phyloP scores from a whole-genome alignment of 2,888 invertebrate species.

The Atethmia centrago region DNA sequence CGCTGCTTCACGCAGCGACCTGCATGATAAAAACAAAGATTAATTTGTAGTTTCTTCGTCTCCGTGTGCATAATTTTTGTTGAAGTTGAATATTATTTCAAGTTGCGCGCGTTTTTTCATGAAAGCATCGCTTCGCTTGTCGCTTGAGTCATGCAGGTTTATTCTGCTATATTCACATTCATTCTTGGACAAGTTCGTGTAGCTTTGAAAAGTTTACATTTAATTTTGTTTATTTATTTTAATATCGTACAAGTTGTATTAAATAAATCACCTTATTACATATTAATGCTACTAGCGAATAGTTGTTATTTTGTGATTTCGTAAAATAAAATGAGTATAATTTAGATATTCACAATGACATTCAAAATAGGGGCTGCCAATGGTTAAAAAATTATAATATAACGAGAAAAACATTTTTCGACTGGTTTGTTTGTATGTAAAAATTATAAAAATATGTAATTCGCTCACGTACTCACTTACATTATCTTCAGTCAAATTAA shows the following conservation, averaged over 20 bases:
- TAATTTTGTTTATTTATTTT: not conserved
- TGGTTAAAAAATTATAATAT: not conserved
- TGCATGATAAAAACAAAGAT: not conserved
- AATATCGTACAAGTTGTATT: not conserved
- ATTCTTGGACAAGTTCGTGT: not conserved
- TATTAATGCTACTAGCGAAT: not conserved
- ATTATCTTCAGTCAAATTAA: not conserved
- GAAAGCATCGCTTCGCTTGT: constrained; percentile 3
- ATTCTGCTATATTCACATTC: constrained; percentile 1
- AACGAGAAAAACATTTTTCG: not conserved
- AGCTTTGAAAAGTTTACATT: not conserved
- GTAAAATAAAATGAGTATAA: not conserved
- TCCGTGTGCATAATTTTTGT: not conserved
- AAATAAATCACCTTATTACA: not conserved
- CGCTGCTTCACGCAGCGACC: not conserved
- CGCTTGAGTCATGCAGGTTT: constrained; percentile 25
- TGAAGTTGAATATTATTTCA: not conserved
- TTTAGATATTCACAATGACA: constrained; percentile 25
- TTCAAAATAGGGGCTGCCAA: constrained; percentile 23
- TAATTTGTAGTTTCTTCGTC: not conserved
- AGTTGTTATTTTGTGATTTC: not conserved
- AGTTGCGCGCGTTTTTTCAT: constrained; percentile 7
- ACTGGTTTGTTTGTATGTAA: not conserved
- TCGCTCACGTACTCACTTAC: not conserved
- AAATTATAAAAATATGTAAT: no score